Evolutionary conservation across 2,888 invertebrate species (phyloP), one percentile per base, ranked within the genome.

Genomic region (Leucoma salicis): DNA sequence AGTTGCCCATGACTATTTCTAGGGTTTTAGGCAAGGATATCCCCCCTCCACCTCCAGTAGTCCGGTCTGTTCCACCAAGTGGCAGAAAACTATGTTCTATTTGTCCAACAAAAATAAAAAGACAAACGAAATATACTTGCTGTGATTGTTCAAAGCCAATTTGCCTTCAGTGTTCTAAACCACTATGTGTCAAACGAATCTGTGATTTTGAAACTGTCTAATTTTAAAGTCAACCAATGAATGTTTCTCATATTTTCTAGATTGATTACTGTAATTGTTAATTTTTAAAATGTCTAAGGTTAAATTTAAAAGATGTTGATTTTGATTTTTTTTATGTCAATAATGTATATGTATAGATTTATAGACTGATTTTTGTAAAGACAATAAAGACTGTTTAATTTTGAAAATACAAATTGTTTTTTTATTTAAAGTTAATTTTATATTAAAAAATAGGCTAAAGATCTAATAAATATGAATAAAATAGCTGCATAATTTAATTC

Each of bases 11-110:
- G 42, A 46, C 31, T 12, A 43, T 49, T n/a, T 39, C 27, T 15
- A 36, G 43, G 12, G 52, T 52, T 41, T 43, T 49, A 35, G 46
- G 43, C 10, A 42, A 46, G 10, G 42, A 40, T 46, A 14, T 34
- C 10, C 35, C 35, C 14, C 39, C 39, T 35, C 43, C 35, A 25
- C 38, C 11, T 27, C 42, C 33, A 32, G 24, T 34, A 24, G 13
- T 37, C 24, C 42, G 29, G 21, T 35, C 38, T 39, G 27, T 35
- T 35, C 35, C 39, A 31, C 16, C 35, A 35, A 35, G 35, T 39
- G 44, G 39, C 25, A 44, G 39, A 34, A 44, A 44, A 39, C 27
- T 44, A 14, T 39, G 31, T 10, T 33, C 15, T 14, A 14, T 21
- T 39, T 18, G 11, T 14, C 24, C 24, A 18, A 31, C 14, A 11